A percentile compares a stretch with the other conserved stretches of the same genome.
phyloP scores from a whole-genome alignment of 2,797 vertebrate species.

The Glossophaga mutica region DNA sequence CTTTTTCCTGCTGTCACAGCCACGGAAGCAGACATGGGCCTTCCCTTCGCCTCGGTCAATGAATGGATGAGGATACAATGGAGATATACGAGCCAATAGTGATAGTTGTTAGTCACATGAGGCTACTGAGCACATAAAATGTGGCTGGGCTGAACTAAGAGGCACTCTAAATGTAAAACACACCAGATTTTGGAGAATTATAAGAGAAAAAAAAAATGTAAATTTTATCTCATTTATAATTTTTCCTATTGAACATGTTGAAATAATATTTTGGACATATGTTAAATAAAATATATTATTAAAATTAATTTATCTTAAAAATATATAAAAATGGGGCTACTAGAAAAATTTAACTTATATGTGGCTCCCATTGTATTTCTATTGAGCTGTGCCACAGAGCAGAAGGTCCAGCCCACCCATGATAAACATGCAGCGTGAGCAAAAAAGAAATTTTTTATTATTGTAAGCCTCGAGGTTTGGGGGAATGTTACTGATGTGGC shows the following conservation, averaged over 20 bases:
- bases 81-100: neutral
- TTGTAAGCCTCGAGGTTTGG: neutral
- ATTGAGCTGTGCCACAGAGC: neutral
- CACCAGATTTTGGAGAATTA: neutral
- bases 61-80: neutral
- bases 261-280: neutral
- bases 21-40: neutral
- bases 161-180: neutral
- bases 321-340: neutral
- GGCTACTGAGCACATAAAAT: neutral
- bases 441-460: neutral
- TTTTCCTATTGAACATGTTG: neutral
- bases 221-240: neutral
- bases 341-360: neutral
- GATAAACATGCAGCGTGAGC: neutral
- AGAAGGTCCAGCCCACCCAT: neutral
- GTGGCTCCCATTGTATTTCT: neutral
- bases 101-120: neutral
- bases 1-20: neutral
- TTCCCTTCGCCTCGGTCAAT: neutral
- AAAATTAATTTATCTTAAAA: neutral
- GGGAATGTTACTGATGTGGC: neutral
- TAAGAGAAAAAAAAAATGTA: neutral
- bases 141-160: neutral
- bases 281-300: neutral